phyloP scores from a whole-genome alignment of 2,797 vertebrate species.

The Florisuga fusca region DNA sequence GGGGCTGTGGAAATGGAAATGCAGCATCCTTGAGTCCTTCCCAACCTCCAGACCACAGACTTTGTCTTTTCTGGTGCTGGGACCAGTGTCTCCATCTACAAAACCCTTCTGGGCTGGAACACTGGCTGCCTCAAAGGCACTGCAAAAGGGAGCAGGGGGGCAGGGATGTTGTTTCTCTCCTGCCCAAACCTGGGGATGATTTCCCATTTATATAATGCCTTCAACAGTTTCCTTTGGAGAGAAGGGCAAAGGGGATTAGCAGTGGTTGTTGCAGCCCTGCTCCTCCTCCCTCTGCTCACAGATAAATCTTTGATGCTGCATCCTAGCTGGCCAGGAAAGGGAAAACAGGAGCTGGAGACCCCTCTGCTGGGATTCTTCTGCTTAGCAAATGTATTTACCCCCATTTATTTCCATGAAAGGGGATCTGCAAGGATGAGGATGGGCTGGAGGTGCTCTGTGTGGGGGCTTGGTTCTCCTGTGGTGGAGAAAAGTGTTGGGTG shows the following conservation, averaged over 20 bases:
- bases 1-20: neutral
- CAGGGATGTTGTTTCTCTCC: neutral
- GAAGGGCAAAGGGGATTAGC: neutral
- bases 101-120: neutral
- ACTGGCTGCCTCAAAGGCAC: neutral
- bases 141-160: neutral
- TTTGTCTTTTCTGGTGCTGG: neutral
- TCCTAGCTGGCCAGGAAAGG: neutral
- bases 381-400: neutral
- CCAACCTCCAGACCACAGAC: neutral
- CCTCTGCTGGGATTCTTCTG: rapidly evolving
- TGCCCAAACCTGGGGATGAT: neutral
- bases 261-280: neutral
- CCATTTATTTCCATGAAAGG: neutral
- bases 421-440: rapidly evolving
- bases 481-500: neutral
- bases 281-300: neutral
- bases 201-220: neutral
- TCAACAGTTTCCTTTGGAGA: neutral
- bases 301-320: neutral
- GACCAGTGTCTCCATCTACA: neutral
- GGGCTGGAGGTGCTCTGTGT: rapidly evolving
- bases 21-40: rapidly evolving
- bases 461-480: neutral
- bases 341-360: neutral